Base-by-base conservation (phyloP, 2,113 vertebrate species). In the Anhinga anhinga region DNA sequence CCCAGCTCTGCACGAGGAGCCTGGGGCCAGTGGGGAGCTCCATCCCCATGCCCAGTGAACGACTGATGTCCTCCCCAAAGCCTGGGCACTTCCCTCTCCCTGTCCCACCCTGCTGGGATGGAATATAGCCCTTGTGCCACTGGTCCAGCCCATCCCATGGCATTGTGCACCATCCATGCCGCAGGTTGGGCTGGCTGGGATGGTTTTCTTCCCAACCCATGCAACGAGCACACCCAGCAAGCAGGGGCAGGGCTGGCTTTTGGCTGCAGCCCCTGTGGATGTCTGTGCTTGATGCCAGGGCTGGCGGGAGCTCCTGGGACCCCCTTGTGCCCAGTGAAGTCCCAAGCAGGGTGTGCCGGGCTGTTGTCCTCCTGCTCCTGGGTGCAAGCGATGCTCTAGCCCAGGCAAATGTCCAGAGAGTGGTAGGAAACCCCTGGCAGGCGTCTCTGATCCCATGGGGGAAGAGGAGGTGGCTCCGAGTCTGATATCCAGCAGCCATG, bases 81-180 rank as follows among this genome's bases (percentile, higher is more conserved):
- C 50, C 16, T 5, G 0, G 29, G 13, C n/a, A 11, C 0, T 1
- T 6, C 10, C 45, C 50, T 17, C 3, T 11, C 36, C 47, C 23
- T 1, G 1, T 25, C 5, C 27, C 50, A 9, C 26, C 40, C 30
- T 38, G 32, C 40, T 1, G 8, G 21, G 17, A 2, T 6, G n/a
- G 7, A 8, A 10, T 11, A 36, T 3, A 26, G 29, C 49, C 21
- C 58, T 5, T 0, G 0, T 29, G 45, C 26, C 44, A 4, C 78
- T 9, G 42, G 2, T 10, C 61, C 66, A 66, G 90, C 70, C 86
- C 9, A 1, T 15, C 36, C 63, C 1, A 2, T 12, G 66, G 70
- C 0, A 0, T 2, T 5, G 2, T 12, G 67, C 32, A 13, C 67
- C 0, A 0, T 15, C 58, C 0, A 1, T 17, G 86, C 34, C 10